Base-by-base conservation (phyloP, 2,113 vertebrate species). In the Prietella phreatophila region DNA sequence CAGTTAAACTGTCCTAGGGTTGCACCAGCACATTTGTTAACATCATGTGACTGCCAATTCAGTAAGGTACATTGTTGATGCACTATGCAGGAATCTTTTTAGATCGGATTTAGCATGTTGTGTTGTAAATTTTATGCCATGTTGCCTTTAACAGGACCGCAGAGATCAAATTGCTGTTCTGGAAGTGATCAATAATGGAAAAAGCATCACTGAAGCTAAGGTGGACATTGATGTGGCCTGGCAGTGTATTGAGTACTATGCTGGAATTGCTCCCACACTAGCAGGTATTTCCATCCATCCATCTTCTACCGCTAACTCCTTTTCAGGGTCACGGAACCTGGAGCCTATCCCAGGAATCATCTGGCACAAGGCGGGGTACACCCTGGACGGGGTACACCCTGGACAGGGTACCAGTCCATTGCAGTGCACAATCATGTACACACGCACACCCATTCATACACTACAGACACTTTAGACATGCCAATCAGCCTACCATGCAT, bases 121-220 rank as follows among this genome's bases (percentile, higher is more conserved):
- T 1, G 0, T 5, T 85, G 25, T 63, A 50, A 33, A 25, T 15
- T 15, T 63, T 56, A 36, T 25, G n/a, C 71, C 22, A 47, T 82
- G 19, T 30, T 56, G 17, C 69, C 10, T 13, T 88, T 9, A 36
- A 82, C 87, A 99, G 98, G 98, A 99, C 85, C 96, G 94, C 84
- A 95, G 93, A 91, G 96, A 97, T 5, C 95, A 96, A 47, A 97
- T 99, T 20, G 98, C 98, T 47, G 95, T 93, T 30, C 42, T 97
- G 89, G 98, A 99, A 93, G 97, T 97, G 69, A 96, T 98, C 93
- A 98, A 98, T 92, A 99, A 99, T 0, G 98, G 98, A 33, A 99
- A 99, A 88, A 96, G 97, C 33, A 95, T 99, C 92, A 96, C 95
- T 1, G 98, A 99, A 92, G 97, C 98, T 5, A 91, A 92, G 87